Percentiles rank a stretch among this genome's conserved stretches.
Conservation (phyloP, 1,140 invertebrate species). For the Leptopilina boulardi region DNA sequence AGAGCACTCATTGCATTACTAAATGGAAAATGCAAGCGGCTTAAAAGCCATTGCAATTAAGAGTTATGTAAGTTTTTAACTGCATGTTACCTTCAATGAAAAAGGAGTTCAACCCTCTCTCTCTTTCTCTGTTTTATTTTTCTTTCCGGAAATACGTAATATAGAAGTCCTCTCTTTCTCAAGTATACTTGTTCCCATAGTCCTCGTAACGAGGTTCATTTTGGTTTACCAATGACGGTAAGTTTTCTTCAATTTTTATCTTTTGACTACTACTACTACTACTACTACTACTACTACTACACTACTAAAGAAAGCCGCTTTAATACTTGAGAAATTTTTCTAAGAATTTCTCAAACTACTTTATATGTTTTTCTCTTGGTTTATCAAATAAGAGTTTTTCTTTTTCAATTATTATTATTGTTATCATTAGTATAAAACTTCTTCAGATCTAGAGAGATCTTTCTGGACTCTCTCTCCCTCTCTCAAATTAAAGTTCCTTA, state of each 20-base stretch:
- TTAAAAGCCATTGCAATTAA: not conserved
- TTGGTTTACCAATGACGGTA: conserved; percentile 8
- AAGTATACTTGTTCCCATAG: conserved; percentile 13
- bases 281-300: no score
- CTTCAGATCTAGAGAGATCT: not conserved
- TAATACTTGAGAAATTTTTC: conserved; percentile 5
- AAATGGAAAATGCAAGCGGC: not conserved
- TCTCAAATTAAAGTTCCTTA: not conserved
- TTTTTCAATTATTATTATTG: conserved; percentile 6
- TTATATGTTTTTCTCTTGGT: not conserved
- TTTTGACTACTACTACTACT: no score
- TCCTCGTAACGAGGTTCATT: conserved; percentile 7
- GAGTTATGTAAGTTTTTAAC: conserved; percentile 2
- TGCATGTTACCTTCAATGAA: no score
- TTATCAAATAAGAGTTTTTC: not conserved
- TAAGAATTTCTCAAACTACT: not conserved
- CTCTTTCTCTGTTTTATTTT: not conserved
- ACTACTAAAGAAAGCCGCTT: not conserved
- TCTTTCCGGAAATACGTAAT: conserved; percentile 4
- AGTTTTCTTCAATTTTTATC: conserved; percentile 3
- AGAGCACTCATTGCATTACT: not conserved
- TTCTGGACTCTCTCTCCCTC: not conserved
- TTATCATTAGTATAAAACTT: conserved; percentile 14
- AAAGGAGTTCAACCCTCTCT: not conserved
- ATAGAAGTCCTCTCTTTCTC: not conserved